These are phyloP conservation scores for Chelmon rostratus DNA, from an alignment of 2,797 vertebrate genomes.

Conservation along the genomic window DNA sequence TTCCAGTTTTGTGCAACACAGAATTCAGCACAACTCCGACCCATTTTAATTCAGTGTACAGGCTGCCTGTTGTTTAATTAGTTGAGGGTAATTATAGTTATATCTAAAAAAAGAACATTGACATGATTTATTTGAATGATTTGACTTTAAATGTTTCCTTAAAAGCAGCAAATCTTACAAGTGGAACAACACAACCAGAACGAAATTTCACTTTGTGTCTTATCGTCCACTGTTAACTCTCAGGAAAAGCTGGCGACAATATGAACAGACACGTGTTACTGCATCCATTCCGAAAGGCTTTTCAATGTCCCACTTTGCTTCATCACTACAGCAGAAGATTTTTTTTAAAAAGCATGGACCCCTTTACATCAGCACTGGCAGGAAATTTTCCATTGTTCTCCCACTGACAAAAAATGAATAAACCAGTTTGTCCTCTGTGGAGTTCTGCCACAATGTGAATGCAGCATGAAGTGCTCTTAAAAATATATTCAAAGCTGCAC, in stretches of 20 bases:
- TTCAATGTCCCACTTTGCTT: neutral
- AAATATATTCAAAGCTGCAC: conserved; percentile 25
- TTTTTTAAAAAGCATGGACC: neutral
- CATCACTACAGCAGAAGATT: neutral
- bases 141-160: conserved; percentile 18
- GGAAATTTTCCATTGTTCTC: conserved; percentile 15
- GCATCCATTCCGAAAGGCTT: neutral
- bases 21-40: conserved; percentile 12
- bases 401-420: conserved; percentile 20
- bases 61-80: conserved; percentile 29
- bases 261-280: conserved; percentile 38
- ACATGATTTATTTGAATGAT: conserved; percentile 31
- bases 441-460: conserved; percentile 9
- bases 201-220: neutral
- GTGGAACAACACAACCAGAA: neutral
- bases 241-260: neutral
- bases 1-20: neutral
- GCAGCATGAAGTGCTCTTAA: conserved; percentile 17
- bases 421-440: conserved; percentile 9
- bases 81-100: conserved; percentile 23
- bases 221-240: neutral
- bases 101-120: conserved; percentile 33
- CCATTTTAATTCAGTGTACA: conserved; percentile 12
- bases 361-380: neutral
- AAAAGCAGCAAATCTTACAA: neutral